Evolutionary conservation across 2,888 invertebrate species (phyloP), one percentile per base, ranked within the genome.

Genomic region (Plagodis pulveraria): DNA sequence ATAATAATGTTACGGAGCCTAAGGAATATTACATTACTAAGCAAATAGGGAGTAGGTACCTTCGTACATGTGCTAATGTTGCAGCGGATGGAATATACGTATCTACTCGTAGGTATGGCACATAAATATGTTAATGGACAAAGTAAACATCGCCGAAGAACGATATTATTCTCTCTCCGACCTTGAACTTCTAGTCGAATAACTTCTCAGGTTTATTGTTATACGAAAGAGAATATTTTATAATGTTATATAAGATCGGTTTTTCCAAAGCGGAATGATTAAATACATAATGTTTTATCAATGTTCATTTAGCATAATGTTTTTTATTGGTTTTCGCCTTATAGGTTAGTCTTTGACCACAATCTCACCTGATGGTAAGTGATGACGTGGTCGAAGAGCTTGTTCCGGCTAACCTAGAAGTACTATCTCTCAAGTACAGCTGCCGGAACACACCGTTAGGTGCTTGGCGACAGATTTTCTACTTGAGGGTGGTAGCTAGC

Each of bases 121-220:
- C 60, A 63, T 66, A 62, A 64, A 58, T 70, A 65, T 65, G 66
- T 55, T 67, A 69, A 68, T 69, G 56, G 56, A 6, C 50, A 58
- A 40, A 66, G 62, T 61, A 63, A 58, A 66, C 57, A 60, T 48
- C 43, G 40, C 33, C n/a, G n/a, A 60, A 56, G 38, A 55, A 43
- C 43, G 34, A 41, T 62, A 52, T 68, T 54, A 63, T 50, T 67
- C 59, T 49, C 62, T 52, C 49, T 52, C 5, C 43, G 43, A 56
- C 75, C 69, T 71, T 74, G 70, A 71, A 64, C 69, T 71, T 68
- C 52, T 51, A 8, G 7, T 40, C 40, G 40, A 10, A 40, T 10
- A 40, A 40, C 10, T 40, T 40, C 40, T 10, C 10, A 40, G 40
- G 40, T 10, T 40, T 22, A 36, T 36, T 36, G 36, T 8, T 9